Evolutionary conservation across 2,888 invertebrate species (phyloP), one percentile per base, ranked within the genome.

Genomic region (Ametastegia equiseti): DNA sequence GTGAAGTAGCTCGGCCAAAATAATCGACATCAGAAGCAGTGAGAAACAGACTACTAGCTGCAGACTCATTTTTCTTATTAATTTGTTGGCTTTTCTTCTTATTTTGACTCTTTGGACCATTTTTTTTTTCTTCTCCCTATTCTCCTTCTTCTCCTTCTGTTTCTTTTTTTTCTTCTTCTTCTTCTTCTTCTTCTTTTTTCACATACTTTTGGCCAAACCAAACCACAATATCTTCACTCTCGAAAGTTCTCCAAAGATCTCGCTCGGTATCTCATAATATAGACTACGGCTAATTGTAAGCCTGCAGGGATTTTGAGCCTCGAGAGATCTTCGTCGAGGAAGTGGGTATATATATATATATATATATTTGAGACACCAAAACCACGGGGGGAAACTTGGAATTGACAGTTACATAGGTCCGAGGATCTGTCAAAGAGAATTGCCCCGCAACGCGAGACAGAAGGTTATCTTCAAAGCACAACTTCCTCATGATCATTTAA

Each of bases 211-310:
- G n/a, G n/a, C n/a, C n/a, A n/a, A n/a, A n/a, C n/a, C n/a, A n/a
- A n/a, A n/a, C n/a, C n/a, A n/a, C n/a, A n/a, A n/a, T n/a, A 84
- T 85, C 81, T 84, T 82, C 80, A 81, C 69, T 81, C 78, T 83
- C 75, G 81, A 50, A 83, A 45, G 11, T 71, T 30, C 45, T n/a
- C n/a, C n/a, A n/a, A 19, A 1, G 13, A 27, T 54, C 50, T 23
- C 50, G 5, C 13, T 30, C 33, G n/a, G 45, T 23, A 30, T 30
- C 71, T 65, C 19, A 19, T 30, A 7, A 47, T 47, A 13, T 47
- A 71, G 19, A 2, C 36, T 47, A 30, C 36, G 50, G 75, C 54
- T 54, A 75, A 75, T 75, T 75, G 54, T 75, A 54, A 75, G 54
- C 75, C 75, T 23, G 30, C 45, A 45, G 47, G 73, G 45, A 47